Evolutionary conservation across 2,797 vertebrate genomes (phyloP), one percentile per base, ranked within the genome.

Genomic region (Linurgus olivaceus): DNA sequence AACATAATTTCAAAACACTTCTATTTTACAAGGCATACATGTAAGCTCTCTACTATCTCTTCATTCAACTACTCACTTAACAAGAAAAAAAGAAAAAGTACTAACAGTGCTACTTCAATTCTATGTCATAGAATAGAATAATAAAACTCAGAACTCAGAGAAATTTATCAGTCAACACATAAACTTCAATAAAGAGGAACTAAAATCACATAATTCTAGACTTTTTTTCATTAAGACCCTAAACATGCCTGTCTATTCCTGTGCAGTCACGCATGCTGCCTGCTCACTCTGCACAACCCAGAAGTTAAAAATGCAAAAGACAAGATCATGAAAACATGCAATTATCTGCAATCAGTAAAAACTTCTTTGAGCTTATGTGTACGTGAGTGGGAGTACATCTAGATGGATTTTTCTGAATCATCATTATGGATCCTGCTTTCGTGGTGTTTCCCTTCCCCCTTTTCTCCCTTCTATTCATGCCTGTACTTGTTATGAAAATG

Each of bases 1-100:
- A 93, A 81, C n/a, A 57, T 54, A 29, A 78, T 76, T 91, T 94
- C 80, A 85, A 84, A 95, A 92, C 71, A 57, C 26, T 59, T 58
- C 58, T 78, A 33, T 59, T 94, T 88, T 86, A 86, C 82, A 94
- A 78, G 58, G 75, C 81, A 40, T 26, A 50, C 44, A 40, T n/a
- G 70, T 42, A 88, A 84, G 51, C 58, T 85, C 71, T 94, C 50
- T 35, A 31, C 45, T 78, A 71, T 26, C 65, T 87, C 68, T 81
- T 82, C 78, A 91, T 86, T 90, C 85, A 79, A 20, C 72, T 63
- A 45, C 44, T 92, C 44, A 35, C n/a, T 85, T 54, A 59, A 48
- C 10, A 33, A 51, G 31, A 42, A 38, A 71, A 66, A 45, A 88
- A 70, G 21, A 48, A 44, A 73, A 78, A 55, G 40, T 33, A 52